A percentile compares a stretch with the other conserved stretches of the same genome.
phyloP scores from a whole-genome alignment of 2,888 invertebrate species.

The Drosophila colorata region DNA sequence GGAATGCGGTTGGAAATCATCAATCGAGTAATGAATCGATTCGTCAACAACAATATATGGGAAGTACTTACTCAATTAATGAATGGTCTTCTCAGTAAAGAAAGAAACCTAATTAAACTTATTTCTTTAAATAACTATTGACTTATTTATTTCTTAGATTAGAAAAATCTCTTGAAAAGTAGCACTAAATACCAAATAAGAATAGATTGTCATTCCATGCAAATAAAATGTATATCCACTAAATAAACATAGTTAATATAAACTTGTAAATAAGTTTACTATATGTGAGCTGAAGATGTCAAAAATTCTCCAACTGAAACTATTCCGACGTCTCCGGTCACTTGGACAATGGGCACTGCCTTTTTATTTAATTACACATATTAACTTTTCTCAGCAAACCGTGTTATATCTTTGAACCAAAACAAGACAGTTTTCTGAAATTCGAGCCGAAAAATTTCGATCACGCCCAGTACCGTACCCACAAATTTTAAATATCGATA shows the following conservation, averaged over 20 bases:
- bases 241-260: constrained; percentile 56
- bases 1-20: constrained; percentile 66
- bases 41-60: constrained; percentile 69
- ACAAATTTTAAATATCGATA: too few relatives aligned
- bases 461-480: too few relatives aligned
- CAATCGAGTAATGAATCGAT: constrained; percentile 63
- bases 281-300: neutral
- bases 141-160: constrained; percentile 59
- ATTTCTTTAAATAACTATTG: constrained; percentile 42
- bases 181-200: constrained; percentile 56
- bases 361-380: too few relatives aligned
- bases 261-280: constrained; percentile 1
- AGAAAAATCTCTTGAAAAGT: constrained; percentile 54
- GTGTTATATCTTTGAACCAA: too few relatives aligned
- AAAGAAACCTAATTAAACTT: constrained; percentile 39
- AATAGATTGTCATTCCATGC: constrained; percentile 58
- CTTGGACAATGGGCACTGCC: too few relatives aligned
- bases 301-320: neutral
- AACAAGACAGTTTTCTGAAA: too few relatives aligned
- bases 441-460: too few relatives aligned
- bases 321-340: too few relatives aligned
- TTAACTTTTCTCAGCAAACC: too few relatives aligned
- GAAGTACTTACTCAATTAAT: constrained; percentile 65
- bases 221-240: constrained; percentile 50
- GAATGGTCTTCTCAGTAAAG: constrained; percentile 71